Base-by-base conservation (phyloP, 23 tunicate species). In the Diplosoma virens region DNA sequence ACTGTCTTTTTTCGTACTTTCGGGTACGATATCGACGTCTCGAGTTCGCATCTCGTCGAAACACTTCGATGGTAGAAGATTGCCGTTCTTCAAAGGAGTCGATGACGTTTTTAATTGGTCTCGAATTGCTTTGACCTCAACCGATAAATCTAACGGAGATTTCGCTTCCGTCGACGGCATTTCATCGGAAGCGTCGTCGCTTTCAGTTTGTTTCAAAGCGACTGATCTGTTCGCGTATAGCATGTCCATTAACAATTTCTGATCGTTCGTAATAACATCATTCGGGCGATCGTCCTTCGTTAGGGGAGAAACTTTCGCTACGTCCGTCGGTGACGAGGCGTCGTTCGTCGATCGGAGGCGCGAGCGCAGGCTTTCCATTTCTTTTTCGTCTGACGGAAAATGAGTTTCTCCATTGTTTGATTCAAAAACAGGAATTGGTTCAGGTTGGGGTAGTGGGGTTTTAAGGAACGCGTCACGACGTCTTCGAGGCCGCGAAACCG, bases 211-310 rank as follows among this genome's bases (percentile, higher is more conserved):
- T 35, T 67, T 84, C 58, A 56, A 65, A 11, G 82, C 82, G 11
- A 90, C 89, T 1, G 80, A 86, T 47, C 79, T 89, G 55, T 90
- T 90, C n/a, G 97, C 73, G 46, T 90, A 90, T 32, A 90, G 81
- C 89, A 90, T 90, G 73, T 90, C 97, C 97, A 90, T 90, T 52
- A 90, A 18, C 35, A 90, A 47, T 58, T 90, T 90, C 53, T 75
- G 84, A 59, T 90, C 78, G 30, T 50, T 68, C 1, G 90, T 28
- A 33, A 90, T 90, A 24, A 90, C 86, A 11, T 58, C 69, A 56
- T 52, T 35, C 37, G 86, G 32, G 26, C 25, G 34, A 9, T 79
- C 75, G 22, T 59, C 4, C 25, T 78, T 37, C 23, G 29, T 78
- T 35, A 6, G 21, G 7, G 82, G 31, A 30, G 27, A 30, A 33